A percentile compares a stretch with the other conserved stretches of the same genome.
phyloP scores from a whole-genome alignment of 2,888 invertebrate genomes.

The Poecilobothrus nobilitatus region DNA sequence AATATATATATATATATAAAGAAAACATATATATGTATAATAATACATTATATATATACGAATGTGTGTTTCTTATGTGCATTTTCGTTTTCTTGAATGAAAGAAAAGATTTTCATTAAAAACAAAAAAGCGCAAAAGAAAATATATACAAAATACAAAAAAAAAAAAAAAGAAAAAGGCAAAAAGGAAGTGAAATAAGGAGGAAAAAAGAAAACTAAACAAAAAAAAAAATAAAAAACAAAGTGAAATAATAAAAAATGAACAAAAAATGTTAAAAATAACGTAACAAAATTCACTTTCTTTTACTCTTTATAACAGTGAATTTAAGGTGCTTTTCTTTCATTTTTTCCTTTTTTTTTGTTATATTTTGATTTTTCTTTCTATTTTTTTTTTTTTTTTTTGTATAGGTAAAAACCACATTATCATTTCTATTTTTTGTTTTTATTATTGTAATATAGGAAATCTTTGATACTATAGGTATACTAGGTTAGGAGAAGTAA shows the following conservation, averaged over 20 bases:
- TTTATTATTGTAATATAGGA: too few relatives aligned
- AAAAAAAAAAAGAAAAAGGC: neutral
- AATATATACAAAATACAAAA: neutral
- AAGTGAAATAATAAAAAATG: neutral
- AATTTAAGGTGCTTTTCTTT: neutral
- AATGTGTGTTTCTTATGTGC: neutral
- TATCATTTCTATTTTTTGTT: too few relatives aligned
- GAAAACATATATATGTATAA: too few relatives aligned
- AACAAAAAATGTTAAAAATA: neutral
- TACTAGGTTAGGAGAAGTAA: too few relatives aligned
- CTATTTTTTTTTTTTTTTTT: neutral
- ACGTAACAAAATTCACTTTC: neutral
- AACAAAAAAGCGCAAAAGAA: neutral
- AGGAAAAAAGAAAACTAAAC: neutral
- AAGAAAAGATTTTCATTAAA: neutral
- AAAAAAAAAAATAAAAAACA: neutral
- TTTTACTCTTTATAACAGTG: neutral
- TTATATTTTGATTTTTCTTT: neutral
- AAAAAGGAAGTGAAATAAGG: neutral
- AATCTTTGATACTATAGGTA: too few relatives aligned
- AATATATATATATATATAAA: neutral
- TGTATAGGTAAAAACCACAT: neutral
- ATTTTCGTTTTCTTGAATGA: constrained; percentile 6
- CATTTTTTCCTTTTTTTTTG: neutral
- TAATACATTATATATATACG: neutral